Conservation (phyloP, 2,113 vertebrate genomes). For the Siphamia tubifer region DNA sequence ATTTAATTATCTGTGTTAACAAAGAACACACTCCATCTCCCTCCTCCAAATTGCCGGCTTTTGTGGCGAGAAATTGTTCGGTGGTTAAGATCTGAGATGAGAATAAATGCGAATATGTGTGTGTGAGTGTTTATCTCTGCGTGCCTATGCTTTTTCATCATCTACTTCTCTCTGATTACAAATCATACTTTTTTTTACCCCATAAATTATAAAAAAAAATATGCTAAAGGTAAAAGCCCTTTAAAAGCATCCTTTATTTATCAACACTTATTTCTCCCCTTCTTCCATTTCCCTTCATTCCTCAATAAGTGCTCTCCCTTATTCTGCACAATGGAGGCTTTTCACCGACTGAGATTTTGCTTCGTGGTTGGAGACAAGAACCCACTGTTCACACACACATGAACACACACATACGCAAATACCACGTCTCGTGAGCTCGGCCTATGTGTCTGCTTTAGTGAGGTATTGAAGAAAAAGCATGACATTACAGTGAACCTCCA, state of each 20-base stretch:
- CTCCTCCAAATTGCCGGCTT: conserved; percentile 13
- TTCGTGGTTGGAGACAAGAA: conserved; percentile 40
- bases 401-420: background rate
- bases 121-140: background rate
- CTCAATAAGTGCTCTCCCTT: background rate
- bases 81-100: conserved; percentile 13
- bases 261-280: background rate
- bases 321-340: conserved; percentile 57
- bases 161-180: background rate
- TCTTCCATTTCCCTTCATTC: background rate
- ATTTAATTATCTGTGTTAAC: conserved; percentile 52
- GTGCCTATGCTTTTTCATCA: background rate
- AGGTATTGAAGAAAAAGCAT: background rate
- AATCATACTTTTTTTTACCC: background rate
- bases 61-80: conserved; percentile 20
- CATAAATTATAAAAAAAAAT: background rate
- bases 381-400: conserved; percentile 36
- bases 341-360: conserved; percentile 39
- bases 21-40: conserved; percentile 20
- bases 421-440: background rate
- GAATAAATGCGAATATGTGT: background rate
- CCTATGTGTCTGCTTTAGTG: conserved; percentile 1
- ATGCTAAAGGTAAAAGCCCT: background rate
- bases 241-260: background rate
- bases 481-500: background rate